Percentiles rank a stretch among this genome's conserved stretches.
phyloP scores from a whole-genome alignment of 2,888 invertebrate species.

The Thyatira batis region DNA sequence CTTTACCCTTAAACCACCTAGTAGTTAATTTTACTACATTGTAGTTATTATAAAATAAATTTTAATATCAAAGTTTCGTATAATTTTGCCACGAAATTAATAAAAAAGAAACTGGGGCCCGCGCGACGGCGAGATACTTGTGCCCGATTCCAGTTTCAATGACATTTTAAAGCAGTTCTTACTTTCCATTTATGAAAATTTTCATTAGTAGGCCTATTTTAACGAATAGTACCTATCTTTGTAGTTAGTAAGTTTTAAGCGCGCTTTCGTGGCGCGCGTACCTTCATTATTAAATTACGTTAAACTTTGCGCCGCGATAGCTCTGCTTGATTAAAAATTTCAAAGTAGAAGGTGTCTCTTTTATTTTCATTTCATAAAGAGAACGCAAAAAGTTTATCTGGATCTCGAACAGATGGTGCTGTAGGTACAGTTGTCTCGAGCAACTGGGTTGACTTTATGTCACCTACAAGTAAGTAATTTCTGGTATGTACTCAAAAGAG shows the following conservation, averaged over 20 bases:
- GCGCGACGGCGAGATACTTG: constrained; percentile 12
- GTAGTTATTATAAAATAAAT: background rate
- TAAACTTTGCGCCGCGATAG: constrained; percentile 21
- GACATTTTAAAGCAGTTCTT: constrained; percentile 3
- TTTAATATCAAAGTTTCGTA: background rate
- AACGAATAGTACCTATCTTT: constrained; percentile 15
- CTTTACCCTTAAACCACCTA: too few relatives aligned
- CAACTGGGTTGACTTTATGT: background rate
- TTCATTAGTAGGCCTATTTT: background rate
- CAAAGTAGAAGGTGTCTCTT: constrained; percentile 18
- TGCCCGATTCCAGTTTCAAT: constrained; percentile 12
- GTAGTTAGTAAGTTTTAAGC: constrained; percentile 22
- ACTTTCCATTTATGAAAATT: constrained; percentile 16
- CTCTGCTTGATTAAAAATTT: constrained; percentile 32
- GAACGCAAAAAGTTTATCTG: constrained; percentile 16
- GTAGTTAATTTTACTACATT: background rate
- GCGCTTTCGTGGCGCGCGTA: constrained; percentile 14
- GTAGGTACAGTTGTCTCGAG: background rate
- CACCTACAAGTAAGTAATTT: background rate
- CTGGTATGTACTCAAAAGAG: too few relatives aligned
- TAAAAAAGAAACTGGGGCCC: background rate
- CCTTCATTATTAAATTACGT: constrained; percentile 28
- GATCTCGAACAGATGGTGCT: constrained; percentile 5
- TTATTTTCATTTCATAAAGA: constrained; percentile 16
- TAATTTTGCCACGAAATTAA: background rate